Base-by-base conservation (phyloP, 2,113 vertebrate genomes). In the Chiloscyllium plagiosum region DNA sequence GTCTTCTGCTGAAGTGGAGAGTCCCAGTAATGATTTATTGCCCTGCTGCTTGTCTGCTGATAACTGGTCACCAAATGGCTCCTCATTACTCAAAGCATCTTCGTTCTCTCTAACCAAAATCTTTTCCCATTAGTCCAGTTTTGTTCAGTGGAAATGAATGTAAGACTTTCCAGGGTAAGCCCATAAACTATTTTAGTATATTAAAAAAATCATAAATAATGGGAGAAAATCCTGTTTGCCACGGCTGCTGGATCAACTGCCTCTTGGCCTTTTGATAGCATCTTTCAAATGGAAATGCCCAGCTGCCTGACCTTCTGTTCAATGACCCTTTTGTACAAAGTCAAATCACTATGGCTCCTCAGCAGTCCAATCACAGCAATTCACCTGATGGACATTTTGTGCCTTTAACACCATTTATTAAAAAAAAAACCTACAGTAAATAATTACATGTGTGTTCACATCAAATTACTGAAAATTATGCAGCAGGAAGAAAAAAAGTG, bases 271-370 rank as follows among this genome's bases (percentile, higher is more conserved):
- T 98, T 98, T 97, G 98, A 98, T 98, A 98, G 97, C 97, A 98
- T 98, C 98, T 99, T 99, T 99, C 98, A 99, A 98, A 99, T 99
- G 99, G 98, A 99, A 99, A 99, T 98, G 98, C 98, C 98, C 99
- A 99, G 98, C 99, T 99, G 99, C 98, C 98, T 97, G 98, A 98
- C 99, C 98, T 99, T 98, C 98, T 99, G 98, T 98, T 99, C 98
- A 97, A 97, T 99, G 98, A 99, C 98, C 99, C 98, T 98, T 98
- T 97, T 98, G 98, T 98, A 98, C 98, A 98, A 98, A 98, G 99
- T 99, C 98, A 99, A 97, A 98, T 98, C 98, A 98, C 97, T 98
- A 97, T 97, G 96, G 97, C 97, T 97, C 97, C 97, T 96, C 97
- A 97, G 97, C 97, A 76, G 69, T 26, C 69, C 94, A 95, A 72